Percentiles rank a stretch among this genome's conserved stretches.
Conservation (phyloP, 1,140 invertebrate species). For the Drosophila mayri region DNA sequence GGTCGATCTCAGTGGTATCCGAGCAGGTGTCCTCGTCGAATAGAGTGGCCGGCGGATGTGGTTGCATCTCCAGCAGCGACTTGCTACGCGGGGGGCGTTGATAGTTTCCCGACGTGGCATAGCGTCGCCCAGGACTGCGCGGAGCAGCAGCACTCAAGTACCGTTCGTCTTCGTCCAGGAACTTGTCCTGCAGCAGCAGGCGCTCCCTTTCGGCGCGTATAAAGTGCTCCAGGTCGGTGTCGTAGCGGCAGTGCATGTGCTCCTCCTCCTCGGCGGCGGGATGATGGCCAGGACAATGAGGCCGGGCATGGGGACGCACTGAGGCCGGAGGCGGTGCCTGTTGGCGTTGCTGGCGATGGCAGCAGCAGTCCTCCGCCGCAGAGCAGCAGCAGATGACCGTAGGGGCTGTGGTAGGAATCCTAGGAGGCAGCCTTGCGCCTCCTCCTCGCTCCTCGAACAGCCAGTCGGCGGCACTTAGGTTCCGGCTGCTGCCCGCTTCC, state of each 20-base stretch:
- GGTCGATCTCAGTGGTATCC: slow-evolving; percentile 82
- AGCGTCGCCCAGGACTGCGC: slow-evolving; percentile 29
- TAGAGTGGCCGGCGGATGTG: slow-evolving; percentile 73
- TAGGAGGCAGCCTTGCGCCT: slow-evolving; percentile 17
- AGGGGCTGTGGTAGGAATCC: slow-evolving; percentile 19
- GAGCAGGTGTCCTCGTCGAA: slow-evolving; percentile 84
- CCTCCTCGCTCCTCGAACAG: slow-evolving; percentile 67
- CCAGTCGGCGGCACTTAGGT: slow-evolving; percentile 74
- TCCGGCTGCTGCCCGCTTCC: slow-evolving; percentile 70
- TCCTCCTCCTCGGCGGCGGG: slow-evolving; percentile 82
- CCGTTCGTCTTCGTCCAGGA: slow-evolving; percentile 83
- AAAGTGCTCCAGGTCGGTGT: slow-evolving; percentile 83
- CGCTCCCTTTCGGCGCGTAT: slow-evolving; percentile 81
- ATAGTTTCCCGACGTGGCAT: slow-evolving; percentile 46
- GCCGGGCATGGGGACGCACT: slow-evolving; percentile 34
- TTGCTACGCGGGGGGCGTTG: slow-evolving; percentile 75
- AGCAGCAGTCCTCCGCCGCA: slow-evolving; percentile 79
- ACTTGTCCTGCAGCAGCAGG: slow-evolving; percentile 79
- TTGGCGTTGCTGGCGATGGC: slow-evolving; percentile 60
- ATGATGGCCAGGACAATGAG: slow-evolving; percentile 76
- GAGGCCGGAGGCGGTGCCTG: slow-evolving; percentile 23
- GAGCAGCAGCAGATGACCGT: slow-evolving; percentile 77
- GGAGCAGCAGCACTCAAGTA: slow-evolving; percentile 57
- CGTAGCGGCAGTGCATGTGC: slow-evolving; percentile 82
- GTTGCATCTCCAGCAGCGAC: slow-evolving; percentile 81